These are phyloP conservation scores for Sympetrum striolatum DNA, from an alignment of 2,888 invertebrate species.

Conservation along the genomic window DNA sequence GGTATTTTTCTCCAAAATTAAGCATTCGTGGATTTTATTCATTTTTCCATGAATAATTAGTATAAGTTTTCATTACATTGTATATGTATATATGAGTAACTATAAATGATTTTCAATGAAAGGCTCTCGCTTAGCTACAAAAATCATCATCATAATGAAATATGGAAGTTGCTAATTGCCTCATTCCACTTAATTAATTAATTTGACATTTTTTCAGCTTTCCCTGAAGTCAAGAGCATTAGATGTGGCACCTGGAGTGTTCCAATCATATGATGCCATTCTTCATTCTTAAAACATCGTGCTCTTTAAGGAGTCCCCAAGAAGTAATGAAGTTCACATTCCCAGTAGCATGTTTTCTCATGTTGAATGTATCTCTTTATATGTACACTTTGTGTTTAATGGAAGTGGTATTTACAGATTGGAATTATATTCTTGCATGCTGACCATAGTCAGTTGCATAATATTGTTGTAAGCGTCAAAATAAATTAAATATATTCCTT, in stretches of 20 bases:
- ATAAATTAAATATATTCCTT: background rate
- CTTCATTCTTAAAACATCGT: constrained; percentile 62
- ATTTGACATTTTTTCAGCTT: constrained; percentile 62
- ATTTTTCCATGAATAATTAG: too few species aligned
- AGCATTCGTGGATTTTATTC: too few species aligned
- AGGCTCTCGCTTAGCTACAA: background rate
- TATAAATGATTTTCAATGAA: too few species aligned
- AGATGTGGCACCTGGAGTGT: constrained; percentile 90
- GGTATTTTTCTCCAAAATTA: too few species aligned
- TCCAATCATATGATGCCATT: constrained; percentile 89
- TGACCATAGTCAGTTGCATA: background rate
- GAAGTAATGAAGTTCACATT: constrained; percentile 1
- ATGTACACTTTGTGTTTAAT: constrained; percentile 7
- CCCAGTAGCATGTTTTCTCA: background rate
- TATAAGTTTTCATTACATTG: too few species aligned
- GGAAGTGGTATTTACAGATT: constrained; percentile 21
- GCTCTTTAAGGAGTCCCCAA: constrained; percentile 22
- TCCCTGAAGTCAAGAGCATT: constrained; percentile 91
- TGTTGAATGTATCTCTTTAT: constrained; percentile 1
- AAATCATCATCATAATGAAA: background rate
- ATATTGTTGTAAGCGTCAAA: background rate
- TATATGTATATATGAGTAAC: too few species aligned
- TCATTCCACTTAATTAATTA: background rate
- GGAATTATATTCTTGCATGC: background rate
- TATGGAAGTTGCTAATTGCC: too few species aligned